phyloP scores from a whole-genome alignment of 2,888 invertebrate species.

The Pantelozetes paolii region DNA sequence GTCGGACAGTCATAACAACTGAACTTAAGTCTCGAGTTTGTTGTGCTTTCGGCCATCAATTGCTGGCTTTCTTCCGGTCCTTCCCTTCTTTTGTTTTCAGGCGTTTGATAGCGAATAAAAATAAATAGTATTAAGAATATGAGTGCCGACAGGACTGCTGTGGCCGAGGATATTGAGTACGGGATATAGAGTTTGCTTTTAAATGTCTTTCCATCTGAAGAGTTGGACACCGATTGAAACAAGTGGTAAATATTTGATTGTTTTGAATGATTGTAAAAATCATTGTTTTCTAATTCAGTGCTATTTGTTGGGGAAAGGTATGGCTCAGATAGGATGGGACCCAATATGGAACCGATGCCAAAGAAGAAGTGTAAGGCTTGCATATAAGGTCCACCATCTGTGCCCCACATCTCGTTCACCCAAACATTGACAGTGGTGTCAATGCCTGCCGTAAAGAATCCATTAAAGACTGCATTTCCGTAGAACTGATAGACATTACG shows the following conservation, averaged over 20 bases:
- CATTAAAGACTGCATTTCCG: conserved; percentile 39
- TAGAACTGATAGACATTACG: conserved; percentile 36
- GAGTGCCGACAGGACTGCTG: conserved; percentile 30
- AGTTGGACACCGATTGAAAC: no score
- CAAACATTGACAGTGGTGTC: conserved; percentile 39
- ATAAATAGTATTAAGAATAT: conserved; percentile 28
- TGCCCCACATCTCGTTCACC: conserved; percentile 40
- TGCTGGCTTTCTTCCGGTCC: background rate
- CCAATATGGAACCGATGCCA: conserved; percentile 35
- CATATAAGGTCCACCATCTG: conserved; percentile 35
- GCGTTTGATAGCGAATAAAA: conserved; percentile 30
- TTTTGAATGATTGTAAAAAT: background rate
- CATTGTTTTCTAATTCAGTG: background rate
- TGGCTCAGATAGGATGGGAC: conserved; percentile 37
- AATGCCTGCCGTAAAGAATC: conserved; percentile 39
- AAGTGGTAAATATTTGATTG: background rate
- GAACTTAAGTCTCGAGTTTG: background rate
- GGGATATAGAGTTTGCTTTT: conserved; percentile 36
- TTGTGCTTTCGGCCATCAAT: background rate
- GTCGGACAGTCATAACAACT: background rate
- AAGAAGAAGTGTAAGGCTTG: conserved; percentile 42
- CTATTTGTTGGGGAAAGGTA: conserved; percentile 18
- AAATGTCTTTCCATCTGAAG: background rate
- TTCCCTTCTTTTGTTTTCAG: background rate
- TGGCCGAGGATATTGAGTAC: conserved; percentile 30